Evolutionary conservation across 2,888 invertebrate species (phyloP).

Genomic region (Cheilosia urbana): DNA sequence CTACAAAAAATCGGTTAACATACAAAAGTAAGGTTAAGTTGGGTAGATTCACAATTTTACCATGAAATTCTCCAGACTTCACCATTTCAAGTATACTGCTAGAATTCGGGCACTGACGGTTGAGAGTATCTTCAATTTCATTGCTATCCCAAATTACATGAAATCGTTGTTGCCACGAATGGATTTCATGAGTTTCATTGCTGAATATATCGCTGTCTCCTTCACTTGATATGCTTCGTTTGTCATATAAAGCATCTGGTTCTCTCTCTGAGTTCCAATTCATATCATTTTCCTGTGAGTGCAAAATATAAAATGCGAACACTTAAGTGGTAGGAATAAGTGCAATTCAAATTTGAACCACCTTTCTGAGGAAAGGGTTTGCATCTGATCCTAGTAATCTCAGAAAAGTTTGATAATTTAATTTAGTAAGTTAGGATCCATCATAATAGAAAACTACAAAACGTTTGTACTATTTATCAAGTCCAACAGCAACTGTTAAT

Average conservation of each 20-base stretch:
- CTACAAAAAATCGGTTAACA: slow-evolving; percentile 61
- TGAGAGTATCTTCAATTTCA: slow-evolving; percentile 81
- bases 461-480: too few species aligned
- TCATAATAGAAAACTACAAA: too few species aligned
- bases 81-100: slow-evolving; percentile 79
- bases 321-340: neutral
- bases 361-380: too few species aligned
- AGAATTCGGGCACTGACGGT: slow-evolving; percentile 78
- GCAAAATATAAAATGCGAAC: neutral
- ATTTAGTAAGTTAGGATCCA: too few species aligned
- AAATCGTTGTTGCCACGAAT: slow-evolving; percentile 80
- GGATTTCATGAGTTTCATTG: slow-evolving; percentile 81
- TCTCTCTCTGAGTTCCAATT: slow-evolving; percentile 82
- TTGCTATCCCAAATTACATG: slow-evolving; percentile 81
- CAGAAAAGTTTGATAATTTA: too few species aligned
- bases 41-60: slow-evolving; percentile 69
- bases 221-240: slow-evolving; percentile 82
- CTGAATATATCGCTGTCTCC: slow-evolving; percentile 82
- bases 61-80: slow-evolving; percentile 79
- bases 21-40: neutral
- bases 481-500: too few species aligned
- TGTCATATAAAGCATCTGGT: slow-evolving; percentile 80
- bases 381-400: too few species aligned
- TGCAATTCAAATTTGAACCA: too few species aligned
- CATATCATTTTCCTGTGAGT: slow-evolving; percentile 82